Evolutionary conservation across 2,797 vertebrate species (phyloP), one percentile per base, ranked within the genome.

Genomic region (Echiichthys vipera): DNA sequence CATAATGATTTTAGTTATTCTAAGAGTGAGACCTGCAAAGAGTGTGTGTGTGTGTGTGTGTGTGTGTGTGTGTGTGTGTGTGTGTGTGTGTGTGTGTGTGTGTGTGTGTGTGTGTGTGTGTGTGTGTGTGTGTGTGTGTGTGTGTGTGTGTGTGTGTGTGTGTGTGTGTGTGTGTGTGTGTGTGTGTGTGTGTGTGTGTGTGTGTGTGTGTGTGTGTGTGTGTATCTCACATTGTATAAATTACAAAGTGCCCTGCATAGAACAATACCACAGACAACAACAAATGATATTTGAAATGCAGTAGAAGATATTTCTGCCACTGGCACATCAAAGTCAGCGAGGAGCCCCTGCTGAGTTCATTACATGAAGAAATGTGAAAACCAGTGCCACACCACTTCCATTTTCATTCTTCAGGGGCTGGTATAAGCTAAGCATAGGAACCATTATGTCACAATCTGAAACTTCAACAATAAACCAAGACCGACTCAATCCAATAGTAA

Each of bases 1-100:
- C 78, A 45, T 72, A 71, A 80, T 72, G 80, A 89, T 83, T 78
- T 58, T 49, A 2, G 65, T 68, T 84, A 58, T 71, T 85, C 64
- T 10, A n/a, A 73, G 65, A 59, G 55, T 49, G 62, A 56, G 67
- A 49, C 20, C 15, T 71, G 54, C 67, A 65, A 45, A 46, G 57
- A 61, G 45, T 58, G 71, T 65, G 46, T 59, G 71, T 37, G 49
- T 63, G 66, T 2, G 27, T 15, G 59, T 45, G 18, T 30, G n/a
- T n/a, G n/a, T n/a, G n/a, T 65, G 46, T 59, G 71, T 34, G 45
- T 56, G 67, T 2, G 29, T 17, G 61, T 42, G n/a, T 32, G n/a
- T 65, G 46, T 59, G 71, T 34, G 45, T 56, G 67, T 2, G 29
- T 17, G 61, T 42, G n/a, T 32, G n/a, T 65, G 46, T 59, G 71